phyloP scores from a whole-genome alignment of 2,113 vertebrate species.

The Odobenus rosmarus region DNA sequence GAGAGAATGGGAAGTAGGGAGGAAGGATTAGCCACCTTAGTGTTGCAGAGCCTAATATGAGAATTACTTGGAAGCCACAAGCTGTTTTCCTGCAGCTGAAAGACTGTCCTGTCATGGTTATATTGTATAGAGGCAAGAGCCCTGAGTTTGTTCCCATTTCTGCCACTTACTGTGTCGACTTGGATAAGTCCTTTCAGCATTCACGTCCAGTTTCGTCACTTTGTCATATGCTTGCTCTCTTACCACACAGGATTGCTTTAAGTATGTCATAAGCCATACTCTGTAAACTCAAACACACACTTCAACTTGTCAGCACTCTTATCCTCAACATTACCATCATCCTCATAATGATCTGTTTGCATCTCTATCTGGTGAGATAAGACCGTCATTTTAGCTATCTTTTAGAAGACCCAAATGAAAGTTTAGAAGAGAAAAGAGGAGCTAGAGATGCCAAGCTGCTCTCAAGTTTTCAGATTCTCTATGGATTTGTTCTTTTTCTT shows the following conservation, averaged over 20 bases:
- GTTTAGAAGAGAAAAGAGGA: neutral
- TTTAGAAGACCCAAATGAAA: neutral
- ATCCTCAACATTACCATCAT: neutral
- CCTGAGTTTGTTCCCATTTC: neutral
- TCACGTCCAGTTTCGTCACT: neutral
- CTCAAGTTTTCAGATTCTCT: neutral
- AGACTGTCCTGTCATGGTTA: rapidly evolving
- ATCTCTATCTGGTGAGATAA: neutral
- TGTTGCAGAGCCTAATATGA: neutral
- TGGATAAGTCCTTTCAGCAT: neutral
- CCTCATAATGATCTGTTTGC: neutral
- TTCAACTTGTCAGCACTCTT: neutral
- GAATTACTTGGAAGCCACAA: neutral
- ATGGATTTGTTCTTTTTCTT: neutral
- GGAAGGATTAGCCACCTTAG: neutral
- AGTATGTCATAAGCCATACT: neutral
- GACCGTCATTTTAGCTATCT: neutral
- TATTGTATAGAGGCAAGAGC: neutral
- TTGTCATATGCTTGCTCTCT: neutral
- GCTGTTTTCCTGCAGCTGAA: neutral
- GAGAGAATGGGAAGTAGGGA: neutral
- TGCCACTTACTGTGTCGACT: neutral
- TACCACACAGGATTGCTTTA: neutral
- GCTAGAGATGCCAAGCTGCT: neutral
- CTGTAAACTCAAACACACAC: neutral